Percentiles rank a stretch among this genome's conserved stretches.
These are phyloP conservation scores for Cyanoliseus patagonus DNA, from an alignment of 2,113 vertebrate species.

Conservation along the genomic window DNA sequence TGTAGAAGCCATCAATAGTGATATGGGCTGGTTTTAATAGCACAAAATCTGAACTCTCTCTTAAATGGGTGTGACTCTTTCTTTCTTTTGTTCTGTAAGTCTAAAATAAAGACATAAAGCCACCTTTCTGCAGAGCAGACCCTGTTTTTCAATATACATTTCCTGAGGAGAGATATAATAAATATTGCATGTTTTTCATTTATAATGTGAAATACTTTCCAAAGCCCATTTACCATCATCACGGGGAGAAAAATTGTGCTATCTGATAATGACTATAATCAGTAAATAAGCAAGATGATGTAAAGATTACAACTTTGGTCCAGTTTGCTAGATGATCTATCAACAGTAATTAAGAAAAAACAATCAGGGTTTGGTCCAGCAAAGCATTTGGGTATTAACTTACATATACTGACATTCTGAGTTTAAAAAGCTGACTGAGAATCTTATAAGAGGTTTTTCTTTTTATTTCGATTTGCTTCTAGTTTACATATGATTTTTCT, in stretches of 20 bases:
- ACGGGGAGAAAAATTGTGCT: neutral
- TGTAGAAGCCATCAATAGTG: neutral
- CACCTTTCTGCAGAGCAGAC: neutral
- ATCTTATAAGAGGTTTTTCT: neutral
- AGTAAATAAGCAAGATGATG: neutral
- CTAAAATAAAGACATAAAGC: neutral
- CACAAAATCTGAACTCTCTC: neutral
- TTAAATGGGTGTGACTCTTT: rapidly evolving
- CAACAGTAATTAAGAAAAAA: neutral
- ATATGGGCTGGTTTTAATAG: neutral
- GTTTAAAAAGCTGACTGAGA: neutral
- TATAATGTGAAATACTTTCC: neutral
- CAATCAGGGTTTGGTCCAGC: neutral
- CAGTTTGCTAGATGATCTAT: neutral
- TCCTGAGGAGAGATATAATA: neutral
- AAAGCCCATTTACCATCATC: neutral
- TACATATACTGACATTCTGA: neutral
- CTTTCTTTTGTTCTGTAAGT: neutral
- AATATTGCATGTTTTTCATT: neutral
- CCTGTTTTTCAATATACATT: neutral
- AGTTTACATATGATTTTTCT: neutral
- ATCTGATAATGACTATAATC: neutral
- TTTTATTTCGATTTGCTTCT: neutral
- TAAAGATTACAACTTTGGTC: neutral
- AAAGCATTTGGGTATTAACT: neutral